Percentiles rank a stretch among this genome's conserved stretches.
phyloP scores from a whole-genome alignment of 2,888 invertebrate species.

The Stenoptilia bipunctidactyla region DNA sequence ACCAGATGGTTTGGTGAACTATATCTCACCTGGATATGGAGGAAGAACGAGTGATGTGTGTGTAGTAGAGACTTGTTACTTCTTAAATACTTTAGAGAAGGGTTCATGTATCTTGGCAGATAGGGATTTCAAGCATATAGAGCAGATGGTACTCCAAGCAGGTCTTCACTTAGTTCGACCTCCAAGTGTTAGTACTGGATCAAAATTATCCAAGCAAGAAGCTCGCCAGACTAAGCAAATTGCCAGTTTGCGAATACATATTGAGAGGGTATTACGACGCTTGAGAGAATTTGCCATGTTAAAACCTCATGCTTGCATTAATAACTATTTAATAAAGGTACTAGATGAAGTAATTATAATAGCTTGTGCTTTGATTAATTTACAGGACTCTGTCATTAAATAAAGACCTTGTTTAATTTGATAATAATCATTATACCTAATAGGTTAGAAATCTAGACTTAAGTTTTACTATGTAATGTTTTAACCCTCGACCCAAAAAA shows the following conservation, averaged over 20 bases:
- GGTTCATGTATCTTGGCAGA: slow-evolving; percentile 1
- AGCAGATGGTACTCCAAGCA: background rate
- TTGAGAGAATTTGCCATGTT: slow-evolving; percentile 5
- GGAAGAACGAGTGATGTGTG: slow-evolving; percentile 4
- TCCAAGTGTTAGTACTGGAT: slow-evolving; percentile 1
- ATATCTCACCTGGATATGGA: slow-evolving; percentile 4
- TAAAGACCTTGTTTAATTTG: no score
- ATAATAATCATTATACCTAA: background rate
- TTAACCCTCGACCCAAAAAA: no score
- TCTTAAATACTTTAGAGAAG: background rate
- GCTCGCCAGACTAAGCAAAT: slow-evolving; percentile 9
- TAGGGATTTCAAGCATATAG: slow-evolving; percentile 4
- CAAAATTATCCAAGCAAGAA: slow-evolving; percentile 6
- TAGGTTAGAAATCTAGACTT: background rate
- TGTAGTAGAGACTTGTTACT: slow-evolving; percentile 5
- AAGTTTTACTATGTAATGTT: slow-evolving; percentile 3
- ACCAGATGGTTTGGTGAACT: slow-evolving; percentile 4
- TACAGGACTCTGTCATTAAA: slow-evolving; percentile 6
- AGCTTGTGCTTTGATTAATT: slow-evolving; percentile 10
- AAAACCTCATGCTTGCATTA: slow-evolving; percentile 11
- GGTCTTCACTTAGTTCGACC: background rate
- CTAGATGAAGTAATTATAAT: slow-evolving; percentile 9
- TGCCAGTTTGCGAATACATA: slow-evolving; percentile 9
- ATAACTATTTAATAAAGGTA: slow-evolving; percentile 9
- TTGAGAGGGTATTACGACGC: slow-evolving; percentile 7